Base-by-base conservation (phyloP, 1,140 invertebrate species). In the Brachionus calyciflorus region DNA sequence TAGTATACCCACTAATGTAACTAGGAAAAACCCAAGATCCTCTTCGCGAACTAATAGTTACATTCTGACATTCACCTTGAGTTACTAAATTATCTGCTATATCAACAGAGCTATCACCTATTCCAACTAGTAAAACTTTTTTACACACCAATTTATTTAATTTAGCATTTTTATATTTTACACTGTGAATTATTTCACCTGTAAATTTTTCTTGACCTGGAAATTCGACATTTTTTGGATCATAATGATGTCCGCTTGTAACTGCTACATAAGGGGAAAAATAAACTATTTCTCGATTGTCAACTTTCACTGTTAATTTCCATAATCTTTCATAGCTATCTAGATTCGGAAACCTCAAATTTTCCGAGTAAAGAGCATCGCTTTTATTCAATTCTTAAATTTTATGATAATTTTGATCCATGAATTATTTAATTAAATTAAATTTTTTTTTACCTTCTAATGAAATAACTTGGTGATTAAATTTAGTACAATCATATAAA, bases 61-160 rank as follows among this genome's bases (percentile, higher is more conserved):
- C 82, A 46, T 80, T 79, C 30, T 79, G 79, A 77, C 81, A 81
- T 81, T 81, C 81, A 49, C 83, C 81, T 21, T 78, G 78, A 40
- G 79, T 79, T 9, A 81, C 81, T 78, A 80, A 81, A 65, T 84
- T 80, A 0, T 80, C 80, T 17, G 83, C 83, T 6, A 46, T 80
- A 79, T 84, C 83, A 1, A 84, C 82, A 49, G 81, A 82, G 78
- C 82, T 83, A 79, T 84, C 83, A 7, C 83, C 83, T 63, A 84
- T 83, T 19, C 83, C 83, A 65, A 84, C 81, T 7, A 84, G 69
- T 26, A 84, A 76, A 28, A 83, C 81, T 53, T 79, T 70, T 68
- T 84, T 82, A 12, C 80, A 81, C 37, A 76, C 80, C 76, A 80
- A 78, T 1, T 79, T 79, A 78, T 83, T 83, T 24, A 78, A 77